phyloP scores from a whole-genome alignment of 30 jellyfish, hydroid and myxozoan species.

The Turritopsis dohrnii region DNA sequence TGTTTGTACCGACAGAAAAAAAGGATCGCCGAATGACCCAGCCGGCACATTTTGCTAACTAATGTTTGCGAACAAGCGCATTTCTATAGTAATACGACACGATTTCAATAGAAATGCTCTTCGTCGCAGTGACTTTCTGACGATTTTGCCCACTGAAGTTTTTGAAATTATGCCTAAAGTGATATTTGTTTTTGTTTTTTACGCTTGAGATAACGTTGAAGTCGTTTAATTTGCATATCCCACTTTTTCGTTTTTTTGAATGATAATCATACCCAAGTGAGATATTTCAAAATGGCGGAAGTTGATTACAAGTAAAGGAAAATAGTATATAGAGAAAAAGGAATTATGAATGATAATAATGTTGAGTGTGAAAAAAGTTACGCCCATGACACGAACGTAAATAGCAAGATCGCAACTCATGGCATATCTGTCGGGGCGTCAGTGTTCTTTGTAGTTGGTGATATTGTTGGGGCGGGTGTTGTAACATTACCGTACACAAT shows the following conservation, averaged over 20 bases:
- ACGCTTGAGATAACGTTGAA: not conserved
- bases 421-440: constrained; percentile 81
- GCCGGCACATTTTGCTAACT: no score
- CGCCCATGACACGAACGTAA: not conserved
- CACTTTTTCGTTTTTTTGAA: not conserved
- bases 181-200: not conserved
- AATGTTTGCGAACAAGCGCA: no score
- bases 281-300: not conserved
- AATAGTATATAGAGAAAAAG: not conserved
- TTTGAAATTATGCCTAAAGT: not conserved
- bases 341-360: not conserved
- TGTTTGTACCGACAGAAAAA: no score
- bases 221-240: not conserved
- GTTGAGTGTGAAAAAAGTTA: not conserved
- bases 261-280: not conserved
- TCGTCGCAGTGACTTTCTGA: no score
- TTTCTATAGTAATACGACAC: no score
- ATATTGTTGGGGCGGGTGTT: constrained; percentile 97
- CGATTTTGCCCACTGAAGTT: no score
- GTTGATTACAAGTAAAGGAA: not conserved
- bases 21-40: no score
- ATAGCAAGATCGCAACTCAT: not conserved
- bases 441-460: constrained; percentile 83
- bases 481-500: constrained; percentile 93
- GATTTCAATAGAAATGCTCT: no score